Evolutionary conservation across 2,888 invertebrate genomes (phyloP).

Genomic region (Apotomis capreana): DNA sequence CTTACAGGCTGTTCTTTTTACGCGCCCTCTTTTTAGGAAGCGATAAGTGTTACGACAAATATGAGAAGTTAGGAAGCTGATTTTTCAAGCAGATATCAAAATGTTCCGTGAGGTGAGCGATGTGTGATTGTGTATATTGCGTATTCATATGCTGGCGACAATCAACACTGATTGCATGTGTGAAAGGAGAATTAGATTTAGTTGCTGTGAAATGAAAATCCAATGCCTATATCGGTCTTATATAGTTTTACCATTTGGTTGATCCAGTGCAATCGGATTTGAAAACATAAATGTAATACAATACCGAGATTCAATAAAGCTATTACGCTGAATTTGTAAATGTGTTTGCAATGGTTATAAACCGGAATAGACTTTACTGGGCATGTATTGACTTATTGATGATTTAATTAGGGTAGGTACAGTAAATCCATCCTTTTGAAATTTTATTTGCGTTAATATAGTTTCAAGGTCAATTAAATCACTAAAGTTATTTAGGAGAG

Average conservation of each 20-base stretch:
- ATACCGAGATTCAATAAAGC: not conserved
- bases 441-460: too few relatives aligned
- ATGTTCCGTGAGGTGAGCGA: conserved; percentile 38
- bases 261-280: not conserved
- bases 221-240: not conserved
- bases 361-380: not conserved
- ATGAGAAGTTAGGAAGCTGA: conserved; percentile 47
- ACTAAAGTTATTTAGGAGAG: too few relatives aligned
- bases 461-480: too few relatives aligned
- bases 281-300: not conserved
- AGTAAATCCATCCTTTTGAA: too few relatives aligned
- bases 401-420: too few relatives aligned
- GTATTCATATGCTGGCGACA: conserved; percentile 17
- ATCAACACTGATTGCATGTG: conserved; percentile 23
- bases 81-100: conserved; percentile 46
- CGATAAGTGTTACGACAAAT: conserved; percentile 50
- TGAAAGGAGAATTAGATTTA: conserved; percentile 4
- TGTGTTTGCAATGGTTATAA: not conserved
- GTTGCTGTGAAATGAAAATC: not conserved
- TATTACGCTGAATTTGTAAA: not conserved
- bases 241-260: not conserved
- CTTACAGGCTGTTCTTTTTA: conserved; percentile 53
- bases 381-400: too few relatives aligned
- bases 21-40: conserved; percentile 46
- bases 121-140: conserved; percentile 14